Evolutionary conservation across 2,888 invertebrate species (phyloP), one percentile per base, ranked within the genome.

Genomic region (Mactromeris polynyma): DNA sequence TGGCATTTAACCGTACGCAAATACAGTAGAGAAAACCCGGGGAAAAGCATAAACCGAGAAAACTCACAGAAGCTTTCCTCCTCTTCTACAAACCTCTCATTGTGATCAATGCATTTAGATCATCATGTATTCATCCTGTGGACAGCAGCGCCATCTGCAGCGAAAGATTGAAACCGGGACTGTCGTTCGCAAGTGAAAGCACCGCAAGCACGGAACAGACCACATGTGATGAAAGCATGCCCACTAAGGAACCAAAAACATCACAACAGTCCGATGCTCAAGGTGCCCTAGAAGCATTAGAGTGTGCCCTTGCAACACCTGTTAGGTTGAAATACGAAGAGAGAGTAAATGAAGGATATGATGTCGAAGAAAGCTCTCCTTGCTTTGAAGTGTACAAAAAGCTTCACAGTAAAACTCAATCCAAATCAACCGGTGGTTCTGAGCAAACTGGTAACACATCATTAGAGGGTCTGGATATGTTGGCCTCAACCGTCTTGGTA

Each of bases 81-180:
- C 33, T 36, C 2, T 89, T 91, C 58, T 91, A 90, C 78, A 88
- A 88, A 17, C 90, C 90, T 21, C 69, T 88, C 7, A 91, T 86
- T 19, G 82, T 90, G 6, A 82, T 88, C 0, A 86, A 86, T n/a
- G 82, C 82, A 0, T 86, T 86, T 17, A 73, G 40, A 42, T 7
- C 54, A 3, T 51, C 54, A 19, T 33, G 81, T 1, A 81, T 81
- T 17, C 54, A 81, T 21, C 81, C 51, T 36, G 81, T 81, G 3
- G 36, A 81, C 33, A 19, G 54, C 17, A 81, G 4, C 6, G 64
- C n/a, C 2, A 81, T 81, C 6, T 38, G n/a, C n/a, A 38, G 38
- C 7, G 38, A 58, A n/a, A n/a, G n/a, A n/a, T n/a, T n/a, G n/a
- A n/a, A n/a, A n/a, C n/a, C n/a, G n/a, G n/a, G n/a, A n/a, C n/a